Percentiles rank a stretch among this genome's conserved stretches.
Evolutionary conservation across 2,113 vertebrate species (phyloP).

Genomic region (Pitta sordida): DNA sequence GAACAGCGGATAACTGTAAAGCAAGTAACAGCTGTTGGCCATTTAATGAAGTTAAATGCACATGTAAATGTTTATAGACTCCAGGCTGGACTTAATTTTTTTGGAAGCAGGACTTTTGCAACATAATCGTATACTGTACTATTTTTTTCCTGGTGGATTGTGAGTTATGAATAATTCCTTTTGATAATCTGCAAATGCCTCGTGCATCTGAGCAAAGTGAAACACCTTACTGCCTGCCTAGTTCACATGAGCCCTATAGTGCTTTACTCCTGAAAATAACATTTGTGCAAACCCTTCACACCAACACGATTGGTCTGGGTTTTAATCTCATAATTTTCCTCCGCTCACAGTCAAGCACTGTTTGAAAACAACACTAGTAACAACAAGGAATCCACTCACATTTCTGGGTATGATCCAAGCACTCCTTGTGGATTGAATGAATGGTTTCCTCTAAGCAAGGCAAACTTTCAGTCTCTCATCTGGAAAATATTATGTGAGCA

Average conservation of each 20-base stretch:
- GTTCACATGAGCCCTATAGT: neutral
- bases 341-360: neutral
- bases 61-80: conserved; percentile 56
- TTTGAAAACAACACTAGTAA: conserved; percentile 15
- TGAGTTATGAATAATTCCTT: neutral
- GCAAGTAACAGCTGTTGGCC: conserved; percentile 53
- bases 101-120: neutral
- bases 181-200: neutral
- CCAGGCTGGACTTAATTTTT: neutral
- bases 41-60: conserved; percentile 54
- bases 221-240: neutral
- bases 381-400: neutral
- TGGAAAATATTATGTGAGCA: neutral
- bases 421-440: neutral
- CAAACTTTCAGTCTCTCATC: neutral
- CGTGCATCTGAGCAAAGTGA: neutral
- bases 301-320: neutral
- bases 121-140: neutral
- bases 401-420: neutral
- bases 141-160: neutral
- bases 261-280: neutral
- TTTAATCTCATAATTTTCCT: neutral
- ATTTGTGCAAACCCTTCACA: neutral
- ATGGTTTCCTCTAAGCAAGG: conserved; percentile 11
- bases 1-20: neutral